A percentile compares a stretch with the other conserved stretches of the same genome.
phyloP scores from a whole-genome alignment of 2,797 vertebrate species.

The Cyclura pinguis region DNA sequence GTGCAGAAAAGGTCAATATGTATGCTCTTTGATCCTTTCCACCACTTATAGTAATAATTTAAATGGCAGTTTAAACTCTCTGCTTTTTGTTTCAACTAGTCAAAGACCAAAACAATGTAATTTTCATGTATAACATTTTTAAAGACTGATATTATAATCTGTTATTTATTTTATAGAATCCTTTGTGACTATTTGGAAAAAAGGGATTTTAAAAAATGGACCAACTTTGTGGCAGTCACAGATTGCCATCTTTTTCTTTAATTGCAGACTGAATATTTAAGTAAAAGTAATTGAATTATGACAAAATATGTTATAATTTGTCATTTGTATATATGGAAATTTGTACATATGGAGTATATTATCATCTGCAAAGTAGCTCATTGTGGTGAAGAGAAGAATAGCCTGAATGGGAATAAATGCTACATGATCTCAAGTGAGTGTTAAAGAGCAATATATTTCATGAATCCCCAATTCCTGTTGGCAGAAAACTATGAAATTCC shows the following conservation, averaged over 20 bases:
- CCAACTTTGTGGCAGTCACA: background rate
- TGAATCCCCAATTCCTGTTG: slow-evolving; percentile 10
- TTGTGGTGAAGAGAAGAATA: background rate
- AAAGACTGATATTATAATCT: background rate
- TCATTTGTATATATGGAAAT: background rate
- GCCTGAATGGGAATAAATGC: slow-evolving; percentile 12
- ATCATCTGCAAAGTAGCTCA: slow-evolving; percentile 11
- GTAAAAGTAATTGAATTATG: slow-evolving; percentile 33
- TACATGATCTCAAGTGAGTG: background rate
- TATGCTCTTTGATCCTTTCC: no score
- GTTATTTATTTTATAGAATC: background rate
- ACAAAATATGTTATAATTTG: background rate
- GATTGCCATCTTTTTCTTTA: background rate
- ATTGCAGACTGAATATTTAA: slow-evolving; percentile 25
- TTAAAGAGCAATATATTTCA: background rate
- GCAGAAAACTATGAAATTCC: slow-evolving; percentile 4
- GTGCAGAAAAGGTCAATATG: no score
- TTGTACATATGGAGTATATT: background rate
- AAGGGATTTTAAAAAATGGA: background rate
- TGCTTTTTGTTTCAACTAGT: no score
- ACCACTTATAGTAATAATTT: no score
- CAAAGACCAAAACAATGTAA: no score
- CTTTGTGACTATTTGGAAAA: background rate
- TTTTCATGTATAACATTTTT: background rate
- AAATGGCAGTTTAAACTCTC: no score